Conservation (phyloP, 1,140 invertebrate species). For the Palaemon carinicauda region DNA sequence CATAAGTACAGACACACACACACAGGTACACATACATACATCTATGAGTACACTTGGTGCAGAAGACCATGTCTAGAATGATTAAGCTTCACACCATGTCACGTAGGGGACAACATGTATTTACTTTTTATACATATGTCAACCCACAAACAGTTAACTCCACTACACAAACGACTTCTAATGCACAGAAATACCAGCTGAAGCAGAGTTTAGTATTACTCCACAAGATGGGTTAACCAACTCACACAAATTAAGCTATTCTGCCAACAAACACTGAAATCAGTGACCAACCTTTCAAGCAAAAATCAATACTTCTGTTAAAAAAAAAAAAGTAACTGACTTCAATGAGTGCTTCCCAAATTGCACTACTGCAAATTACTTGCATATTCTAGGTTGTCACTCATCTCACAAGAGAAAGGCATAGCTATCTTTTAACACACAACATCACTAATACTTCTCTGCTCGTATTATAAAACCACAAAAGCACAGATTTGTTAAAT, state of each 20-base stretch:
- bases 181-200: conserved; percentile 9
- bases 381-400: no score
- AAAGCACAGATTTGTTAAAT: no score
- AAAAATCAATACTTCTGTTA: no score
- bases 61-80: conserved; percentile 5
- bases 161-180: conserved; percentile 9
- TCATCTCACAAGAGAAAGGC: no score
- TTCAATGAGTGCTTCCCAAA: no score
- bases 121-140: conserved; percentile 6
- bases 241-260: conserved; percentile 44
- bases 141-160: conserved; percentile 27
- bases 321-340: no score
- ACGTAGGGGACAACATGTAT: conserved; percentile 24
- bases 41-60: neutral
- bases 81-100: neutral
- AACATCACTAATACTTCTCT: no score
- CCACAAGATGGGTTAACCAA: conserved; percentile 24
- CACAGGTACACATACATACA: neutral
- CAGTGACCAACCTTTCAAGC: neutral
- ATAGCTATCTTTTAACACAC: no score
- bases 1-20: no score
- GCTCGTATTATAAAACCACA: no score
- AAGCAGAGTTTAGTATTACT: conserved; percentile 30
- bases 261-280: conserved; percentile 29
- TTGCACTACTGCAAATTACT: no score